These are phyloP conservation scores for Aphelocoma californica DNA, from an alignment of 2,797 vertebrate genomes.

Conservation along the genomic window DNA sequence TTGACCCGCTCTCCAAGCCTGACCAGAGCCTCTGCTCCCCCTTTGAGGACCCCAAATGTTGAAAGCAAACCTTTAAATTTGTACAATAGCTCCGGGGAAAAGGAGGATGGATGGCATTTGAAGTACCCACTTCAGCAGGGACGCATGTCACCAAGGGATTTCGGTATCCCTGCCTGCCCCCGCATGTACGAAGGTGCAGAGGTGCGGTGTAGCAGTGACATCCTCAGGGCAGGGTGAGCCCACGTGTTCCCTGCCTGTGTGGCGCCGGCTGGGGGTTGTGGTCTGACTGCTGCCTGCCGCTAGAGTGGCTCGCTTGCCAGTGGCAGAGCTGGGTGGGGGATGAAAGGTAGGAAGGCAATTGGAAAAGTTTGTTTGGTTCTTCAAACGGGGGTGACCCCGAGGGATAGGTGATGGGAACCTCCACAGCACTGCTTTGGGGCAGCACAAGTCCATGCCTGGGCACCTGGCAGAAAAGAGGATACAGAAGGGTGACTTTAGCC, in stretches of 20 bases:
- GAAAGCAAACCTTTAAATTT: not conserved
- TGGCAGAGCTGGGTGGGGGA: not conserved
- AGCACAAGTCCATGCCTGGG: not conserved
- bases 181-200: fast-evolving
- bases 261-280: not conserved
- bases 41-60: not conserved
- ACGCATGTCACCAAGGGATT: not conserved
- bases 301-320: not conserved
- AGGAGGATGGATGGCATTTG: not conserved
- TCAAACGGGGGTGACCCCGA: not conserved
- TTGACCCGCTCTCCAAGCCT: not conserved
- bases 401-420: not conserved
- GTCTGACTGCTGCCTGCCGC: not conserved
- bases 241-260: not conserved
- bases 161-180: not conserved
- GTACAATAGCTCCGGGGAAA: not conserved
- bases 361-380: not conserved
- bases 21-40: not conserved
- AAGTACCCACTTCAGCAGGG: not conserved
- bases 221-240: not conserved
- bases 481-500: not conserved
- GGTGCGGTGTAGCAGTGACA: not conserved
- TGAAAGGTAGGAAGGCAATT: not conserved
- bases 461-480: not conserved
- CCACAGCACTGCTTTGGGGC: not conserved